Evolutionary conservation across 1,140 invertebrate genomes (phyloP).

Genomic region (Conus ventricosus): DNA sequence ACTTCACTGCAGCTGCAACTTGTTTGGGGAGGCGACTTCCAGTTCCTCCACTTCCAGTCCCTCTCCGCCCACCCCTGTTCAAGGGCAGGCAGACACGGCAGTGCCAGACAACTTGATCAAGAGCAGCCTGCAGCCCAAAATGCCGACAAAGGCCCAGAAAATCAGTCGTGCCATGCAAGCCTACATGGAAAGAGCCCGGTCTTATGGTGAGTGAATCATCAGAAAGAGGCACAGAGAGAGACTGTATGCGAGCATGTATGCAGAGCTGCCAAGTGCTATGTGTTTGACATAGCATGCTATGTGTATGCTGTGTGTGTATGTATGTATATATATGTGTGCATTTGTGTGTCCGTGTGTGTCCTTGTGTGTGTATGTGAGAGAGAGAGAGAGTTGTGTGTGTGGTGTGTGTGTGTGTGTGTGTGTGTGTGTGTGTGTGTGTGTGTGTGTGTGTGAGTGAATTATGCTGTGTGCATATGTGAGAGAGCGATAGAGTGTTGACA

Average conservation of each 20-base stretch:
- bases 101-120: constrained; percentile 31
- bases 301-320: not conserved
- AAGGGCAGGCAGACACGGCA: not conserved
- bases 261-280: not conserved
- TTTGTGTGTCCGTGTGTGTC: not conserved
- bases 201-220: constrained; percentile 79
- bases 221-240: not conserved
- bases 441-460: too few relatives aligned
- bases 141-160: constrained; percentile 63
- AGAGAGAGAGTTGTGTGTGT: too few relatives aligned
- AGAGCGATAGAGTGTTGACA: too few relatives aligned
- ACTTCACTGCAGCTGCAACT: not conserved
- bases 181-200: constrained; percentile 87
- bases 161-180: constrained; percentile 90
- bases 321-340: not conserved
- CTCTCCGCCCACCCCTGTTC: not conserved
- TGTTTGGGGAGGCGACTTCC: not conserved
- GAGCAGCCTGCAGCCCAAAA: constrained; percentile 2
- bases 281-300: not conserved
- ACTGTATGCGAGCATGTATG: not conserved
- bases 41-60: not conserved
- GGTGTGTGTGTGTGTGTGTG: too few relatives aligned
- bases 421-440: too few relatives aligned
- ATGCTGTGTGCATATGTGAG: too few relatives aligned
- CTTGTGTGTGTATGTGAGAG: not conserved